phyloP scores from a whole-genome alignment of 2,888 invertebrate genomes.

The Magallana nippona region DNA sequence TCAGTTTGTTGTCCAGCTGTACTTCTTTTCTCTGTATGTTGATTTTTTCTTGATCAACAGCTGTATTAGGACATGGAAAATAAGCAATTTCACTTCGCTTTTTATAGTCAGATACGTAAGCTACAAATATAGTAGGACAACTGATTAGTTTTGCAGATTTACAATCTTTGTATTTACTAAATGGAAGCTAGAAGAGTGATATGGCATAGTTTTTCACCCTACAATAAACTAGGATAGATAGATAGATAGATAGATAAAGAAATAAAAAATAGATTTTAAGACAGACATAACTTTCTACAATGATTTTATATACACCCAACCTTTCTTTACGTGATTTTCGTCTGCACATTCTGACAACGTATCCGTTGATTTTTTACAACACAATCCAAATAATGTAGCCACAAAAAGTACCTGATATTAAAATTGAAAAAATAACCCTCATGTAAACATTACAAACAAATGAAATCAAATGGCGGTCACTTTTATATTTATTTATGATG shows the following conservation, averaged over 20 bases:
- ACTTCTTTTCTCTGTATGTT: neutral
- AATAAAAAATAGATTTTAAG: too few relatives aligned
- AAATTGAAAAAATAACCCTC: neutral
- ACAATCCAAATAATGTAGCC: neutral
- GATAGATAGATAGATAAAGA: too few relatives aligned
- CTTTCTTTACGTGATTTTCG: neutral
- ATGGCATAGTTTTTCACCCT: too few relatives aligned
- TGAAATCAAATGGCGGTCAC: too few relatives aligned
- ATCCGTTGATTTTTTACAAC: slow-evolving; percentile 9
- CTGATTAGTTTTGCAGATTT: neutral
- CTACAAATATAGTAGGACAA: neutral
- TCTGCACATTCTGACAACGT: neutral
- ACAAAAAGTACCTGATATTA: neutral
- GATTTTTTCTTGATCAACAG: neutral
- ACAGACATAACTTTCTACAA: too few relatives aligned
- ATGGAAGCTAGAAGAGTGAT: too few relatives aligned
- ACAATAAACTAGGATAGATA: too few relatives aligned
- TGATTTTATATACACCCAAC: neutral
- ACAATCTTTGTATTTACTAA: too few relatives aligned
- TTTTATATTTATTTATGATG: too few relatives aligned
- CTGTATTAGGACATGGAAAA: slow-evolving; percentile 5
- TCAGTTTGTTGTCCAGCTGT: neutral
- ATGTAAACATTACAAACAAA: too few relatives aligned
- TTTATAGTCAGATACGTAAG: neutral
- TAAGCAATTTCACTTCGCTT: neutral